phyloP scores from a whole-genome alignment of 1,140 invertebrate species.

The silkworm (Bombyx mori) region ASM3026992v2 NC_085130.1:17861501-17862000 shows the following conservation, averaged over 20 bases:
- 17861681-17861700: conserved; percentile 7
- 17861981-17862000: too few relatives aligned
- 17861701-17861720: conserved; percentile 7
- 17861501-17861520: too few relatives aligned
- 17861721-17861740: neutral
- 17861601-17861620: conserved; percentile 28
- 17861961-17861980: too few relatives aligned
- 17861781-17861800: conserved; percentile 2
- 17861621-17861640: conserved; percentile 27
- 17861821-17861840: conserved; percentile 28
- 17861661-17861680: conserved; percentile 22
- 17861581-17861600: too few relatives aligned
- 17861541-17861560: too few relatives aligned
- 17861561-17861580: too few relatives aligned
- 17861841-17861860: neutral
- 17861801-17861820: conserved; percentile 2
- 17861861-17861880: conserved; percentile 16
- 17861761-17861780: conserved; percentile 7
- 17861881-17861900: too few relatives aligned
- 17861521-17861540: too few relatives aligned
- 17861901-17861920: too few relatives aligned
- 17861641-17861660: conserved; percentile 20
- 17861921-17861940: too few relatives aligned
- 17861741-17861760: conserved; percentile 4
- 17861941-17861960: too few relatives aligned